Conservation (phyloP, 2,888 invertebrate species). For the Conus canariensis region DNA sequence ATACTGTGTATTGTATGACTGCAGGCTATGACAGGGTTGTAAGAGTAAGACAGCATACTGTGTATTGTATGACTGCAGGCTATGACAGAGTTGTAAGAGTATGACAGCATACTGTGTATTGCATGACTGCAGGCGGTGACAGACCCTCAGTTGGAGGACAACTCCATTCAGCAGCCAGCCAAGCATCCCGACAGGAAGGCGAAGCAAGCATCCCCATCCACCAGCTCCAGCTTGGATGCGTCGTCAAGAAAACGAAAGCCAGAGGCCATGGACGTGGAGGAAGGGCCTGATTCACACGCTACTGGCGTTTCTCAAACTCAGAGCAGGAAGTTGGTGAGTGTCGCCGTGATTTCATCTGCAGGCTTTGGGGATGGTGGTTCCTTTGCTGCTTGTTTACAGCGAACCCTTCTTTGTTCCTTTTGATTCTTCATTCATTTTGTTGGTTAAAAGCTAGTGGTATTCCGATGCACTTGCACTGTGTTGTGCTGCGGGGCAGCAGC, state of each 20-base stretch:
- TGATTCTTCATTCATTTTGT: no score
- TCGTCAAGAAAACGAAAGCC: conserved; percentile 31
- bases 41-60: no score
- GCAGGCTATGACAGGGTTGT: no score
- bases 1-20: no score
- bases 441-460: no score
- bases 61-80: no score
- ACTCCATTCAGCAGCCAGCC: conserved; percentile 47
- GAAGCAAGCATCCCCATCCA: background rate
- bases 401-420: no score
- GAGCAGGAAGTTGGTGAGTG: conserved; percentile 17
- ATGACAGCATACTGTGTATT: background rate
- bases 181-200: background rate
- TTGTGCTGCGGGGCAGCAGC: no score
- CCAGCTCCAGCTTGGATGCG: background rate
- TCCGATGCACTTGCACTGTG: no score
- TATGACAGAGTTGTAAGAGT: no score
- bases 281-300: background rate
- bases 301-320: background rate
- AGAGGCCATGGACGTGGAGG: conserved; percentile 43
- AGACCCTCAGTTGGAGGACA: conserved; percentile 37
- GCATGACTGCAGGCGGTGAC: conserved; percentile 31
- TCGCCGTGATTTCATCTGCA: background rate
- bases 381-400: no score
- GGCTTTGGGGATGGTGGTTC: no score